These are phyloP conservation scores for Stegana nigrithorax DNA, from an alignment of 2,888 invertebrate species.

Conservation along the genomic window DNA sequence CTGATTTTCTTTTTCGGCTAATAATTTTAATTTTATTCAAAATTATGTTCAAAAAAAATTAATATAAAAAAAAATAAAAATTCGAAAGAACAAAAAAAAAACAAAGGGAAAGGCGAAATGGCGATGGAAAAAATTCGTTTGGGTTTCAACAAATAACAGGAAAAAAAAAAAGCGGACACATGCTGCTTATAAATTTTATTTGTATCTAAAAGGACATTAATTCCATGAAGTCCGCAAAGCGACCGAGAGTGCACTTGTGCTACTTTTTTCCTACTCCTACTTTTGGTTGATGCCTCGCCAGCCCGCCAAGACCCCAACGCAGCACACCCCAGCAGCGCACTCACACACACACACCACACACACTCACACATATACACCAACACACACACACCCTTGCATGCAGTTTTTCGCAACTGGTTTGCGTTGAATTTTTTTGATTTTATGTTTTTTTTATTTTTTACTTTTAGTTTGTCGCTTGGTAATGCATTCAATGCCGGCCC, in stretches of 20 bases:
- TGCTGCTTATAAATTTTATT: conserved; percentile 59
- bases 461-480: too few species aligned
- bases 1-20: conserved; percentile 34
- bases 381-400: not conserved
- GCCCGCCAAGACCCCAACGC: not conserved
- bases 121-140: not conserved
- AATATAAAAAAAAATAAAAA: too few species aligned
- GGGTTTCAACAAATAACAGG: not conserved
- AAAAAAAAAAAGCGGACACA: conserved; percentile 29
- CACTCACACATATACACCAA: not conserved
- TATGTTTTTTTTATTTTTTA: too few species aligned
- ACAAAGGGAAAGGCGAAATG: too few species aligned
- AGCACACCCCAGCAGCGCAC: not conserved
- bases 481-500: conserved; percentile 1
- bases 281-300: not conserved
- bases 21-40: conserved; percentile 47
- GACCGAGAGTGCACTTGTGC: conserved; percentile 28
- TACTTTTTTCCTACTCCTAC: not conserved
- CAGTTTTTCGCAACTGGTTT: too few species aligned
- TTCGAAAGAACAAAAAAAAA: too few species aligned
- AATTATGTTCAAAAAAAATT: too few species aligned
- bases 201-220: conserved; percentile 60
- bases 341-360: not conserved
- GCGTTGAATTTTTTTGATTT: too few species aligned
- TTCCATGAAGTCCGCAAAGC: conserved; percentile 42